Percentiles rank a stretch among this genome's conserved stretches.
Evolutionary conservation across 2,797 vertebrate species (phyloP).

Genomic region (Melopsittacus undulatus): DNA sequence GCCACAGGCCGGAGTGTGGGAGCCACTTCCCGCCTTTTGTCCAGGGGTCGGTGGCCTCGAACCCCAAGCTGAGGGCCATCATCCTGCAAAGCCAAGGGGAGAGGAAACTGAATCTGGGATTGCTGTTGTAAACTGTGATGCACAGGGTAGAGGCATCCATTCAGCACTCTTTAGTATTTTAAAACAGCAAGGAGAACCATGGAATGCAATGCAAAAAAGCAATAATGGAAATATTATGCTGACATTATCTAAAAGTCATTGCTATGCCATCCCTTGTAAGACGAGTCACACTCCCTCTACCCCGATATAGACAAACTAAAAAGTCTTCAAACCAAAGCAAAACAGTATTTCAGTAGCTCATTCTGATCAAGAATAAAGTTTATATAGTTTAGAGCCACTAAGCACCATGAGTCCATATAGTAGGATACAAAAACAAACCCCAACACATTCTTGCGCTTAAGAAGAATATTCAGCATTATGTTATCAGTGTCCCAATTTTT

Average conservation of each 20-base stretch:
- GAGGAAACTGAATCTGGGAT: neutral
- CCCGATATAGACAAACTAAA: neutral
- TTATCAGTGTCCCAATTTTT: neutral
- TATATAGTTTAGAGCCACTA: neutral
- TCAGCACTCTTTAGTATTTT: neutral
- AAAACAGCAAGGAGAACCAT: neutral
- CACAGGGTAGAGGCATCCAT: rapidly evolving
- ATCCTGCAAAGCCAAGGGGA: neutral
- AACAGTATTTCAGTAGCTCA: neutral
- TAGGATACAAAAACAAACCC: neutral
- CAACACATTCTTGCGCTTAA: neutral
- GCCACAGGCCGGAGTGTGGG: slow-evolving; percentile 59
- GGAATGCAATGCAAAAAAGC: neutral
- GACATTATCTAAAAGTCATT: neutral
- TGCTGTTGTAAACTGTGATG: rapidly evolving
- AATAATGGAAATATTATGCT: neutral
- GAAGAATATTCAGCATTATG: neutral
- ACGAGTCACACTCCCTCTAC: neutral
- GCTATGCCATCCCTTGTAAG: neutral
- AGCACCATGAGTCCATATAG: neutral
- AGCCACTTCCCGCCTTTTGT: slow-evolving; percentile 20
- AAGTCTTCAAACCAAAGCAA: neutral
- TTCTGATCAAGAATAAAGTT: neutral
- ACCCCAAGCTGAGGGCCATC: rapidly evolving
- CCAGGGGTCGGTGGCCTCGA: slow-evolving; percentile 82